These are phyloP conservation scores for Aleiodes sp. DNA, from an alignment of 1,140 invertebrate genomes.

Conservation along the genomic window DNA sequence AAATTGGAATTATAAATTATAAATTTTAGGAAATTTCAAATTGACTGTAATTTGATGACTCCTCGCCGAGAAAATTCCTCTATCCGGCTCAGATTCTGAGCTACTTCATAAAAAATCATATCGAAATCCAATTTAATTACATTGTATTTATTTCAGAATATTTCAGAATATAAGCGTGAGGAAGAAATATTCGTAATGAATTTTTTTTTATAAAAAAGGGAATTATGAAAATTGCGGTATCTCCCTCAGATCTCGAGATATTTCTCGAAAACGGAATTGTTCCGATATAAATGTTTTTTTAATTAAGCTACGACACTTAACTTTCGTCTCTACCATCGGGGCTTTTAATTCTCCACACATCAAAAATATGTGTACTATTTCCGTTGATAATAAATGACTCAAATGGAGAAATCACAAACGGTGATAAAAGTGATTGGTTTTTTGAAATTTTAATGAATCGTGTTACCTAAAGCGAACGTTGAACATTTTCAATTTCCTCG, in stretches of 20 bases:
- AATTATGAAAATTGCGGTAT: background rate
- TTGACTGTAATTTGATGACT: too few species aligned
- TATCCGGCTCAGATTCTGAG: too few species aligned
- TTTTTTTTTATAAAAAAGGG: background rate
- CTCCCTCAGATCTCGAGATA: too few species aligned
- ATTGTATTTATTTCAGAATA: too few species aligned
- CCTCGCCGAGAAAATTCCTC: too few species aligned
- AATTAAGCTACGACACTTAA: conserved; percentile 19
- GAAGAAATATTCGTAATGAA: background rate
- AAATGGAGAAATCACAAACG: background rate
- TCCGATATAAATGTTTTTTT: conserved; percentile 18
- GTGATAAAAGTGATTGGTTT: background rate
- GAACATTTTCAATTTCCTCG: too few species aligned
- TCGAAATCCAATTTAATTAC: too few species aligned
- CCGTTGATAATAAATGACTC: conserved; percentile 1
- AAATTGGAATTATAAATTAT: too few species aligned
- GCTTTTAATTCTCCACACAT: background rate
- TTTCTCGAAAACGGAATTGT: too few species aligned
- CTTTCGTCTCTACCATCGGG: background rate
- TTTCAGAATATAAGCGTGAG: too few species aligned
- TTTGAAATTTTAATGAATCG: conserved; percentile 5
- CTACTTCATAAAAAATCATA: too few species aligned
- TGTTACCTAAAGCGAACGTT: background rate
- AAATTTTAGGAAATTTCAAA: too few species aligned
- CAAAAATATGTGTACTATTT: background rate